A percentile compares a stretch with the other conserved stretches of the same genome.
Evolutionary conservation across 2,113 vertebrate species (phyloP).

Genomic region (Etia nguti): DNA sequence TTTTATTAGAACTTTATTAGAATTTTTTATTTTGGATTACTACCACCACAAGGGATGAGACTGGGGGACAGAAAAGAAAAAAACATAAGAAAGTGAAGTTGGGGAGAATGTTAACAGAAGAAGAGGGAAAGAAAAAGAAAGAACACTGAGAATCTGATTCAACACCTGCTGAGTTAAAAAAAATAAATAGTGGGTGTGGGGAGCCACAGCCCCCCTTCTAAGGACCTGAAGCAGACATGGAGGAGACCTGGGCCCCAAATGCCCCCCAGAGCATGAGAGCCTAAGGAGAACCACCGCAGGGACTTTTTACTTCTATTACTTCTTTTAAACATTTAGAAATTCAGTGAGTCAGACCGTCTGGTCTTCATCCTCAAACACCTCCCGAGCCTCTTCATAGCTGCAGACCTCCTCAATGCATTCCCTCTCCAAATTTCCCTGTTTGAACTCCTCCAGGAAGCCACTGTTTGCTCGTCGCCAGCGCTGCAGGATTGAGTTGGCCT

Average conservation of each 20-base stretch:
- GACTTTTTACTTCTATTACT: not conserved
- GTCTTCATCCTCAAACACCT: constrained; percentile 77
- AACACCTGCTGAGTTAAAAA: not conserved
- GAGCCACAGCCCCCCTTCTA: not conserved
- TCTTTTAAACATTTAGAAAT: not conserved
- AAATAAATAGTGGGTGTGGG: not conserved
- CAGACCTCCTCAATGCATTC: constrained; percentile 87
- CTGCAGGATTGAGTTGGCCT: constrained; percentile 36
- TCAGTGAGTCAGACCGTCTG: constrained; percentile 31
- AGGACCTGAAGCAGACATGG: not conserved
- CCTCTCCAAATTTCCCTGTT: constrained; percentile 83
- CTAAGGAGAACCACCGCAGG: not conserved
- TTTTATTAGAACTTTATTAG: too few relatives aligned
- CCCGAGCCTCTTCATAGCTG: constrained; percentile 83
- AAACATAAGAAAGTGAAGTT: not conserved
- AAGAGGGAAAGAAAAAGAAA: not conserved
- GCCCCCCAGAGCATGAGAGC: not conserved
- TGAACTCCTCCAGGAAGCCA: constrained; percentile 76
- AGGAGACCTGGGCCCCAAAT: not conserved
- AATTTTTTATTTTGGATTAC: not conserved
- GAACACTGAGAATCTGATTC: not conserved
- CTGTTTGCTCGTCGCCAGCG: constrained; percentile 74
- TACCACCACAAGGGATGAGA: not conserved
- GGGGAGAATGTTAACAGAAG: not conserved
- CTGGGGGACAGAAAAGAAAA: not conserved